Evolutionary conservation across 2,888 invertebrate genomes (phyloP).

Genomic region (Subacronicta megacephala): DNA sequence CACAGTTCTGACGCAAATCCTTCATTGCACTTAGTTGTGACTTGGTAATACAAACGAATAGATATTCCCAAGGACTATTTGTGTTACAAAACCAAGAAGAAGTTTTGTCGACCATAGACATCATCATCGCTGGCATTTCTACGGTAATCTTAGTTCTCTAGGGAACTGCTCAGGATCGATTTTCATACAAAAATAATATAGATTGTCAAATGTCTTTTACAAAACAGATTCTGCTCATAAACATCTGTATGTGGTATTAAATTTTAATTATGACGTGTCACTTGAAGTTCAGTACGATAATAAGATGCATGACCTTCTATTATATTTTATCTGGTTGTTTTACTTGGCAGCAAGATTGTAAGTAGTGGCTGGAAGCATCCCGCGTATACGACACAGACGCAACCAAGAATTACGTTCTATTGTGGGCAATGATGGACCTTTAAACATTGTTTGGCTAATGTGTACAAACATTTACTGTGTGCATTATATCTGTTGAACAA

Average conservation of each 20-base stretch:
- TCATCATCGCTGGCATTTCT: too few relatives aligned
- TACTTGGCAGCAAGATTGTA: constrained; percentile 22
- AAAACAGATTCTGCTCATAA: too few relatives aligned
- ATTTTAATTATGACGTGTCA: too few relatives aligned
- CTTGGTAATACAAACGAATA: constrained; percentile 41
- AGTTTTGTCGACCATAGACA: too few relatives aligned
- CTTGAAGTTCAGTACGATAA: background rate
- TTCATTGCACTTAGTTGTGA: constrained; percentile 41
- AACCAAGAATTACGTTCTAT: constrained; percentile 24
- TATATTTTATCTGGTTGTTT: background rate
- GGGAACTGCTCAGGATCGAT: too few relatives aligned
- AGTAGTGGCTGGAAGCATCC: constrained; percentile 10
- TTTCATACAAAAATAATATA: too few relatives aligned
- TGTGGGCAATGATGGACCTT: constrained; percentile 23
- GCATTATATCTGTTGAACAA: constrained; percentile 38
- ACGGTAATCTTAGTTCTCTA: too few relatives aligned
- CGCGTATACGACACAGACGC: constrained; percentile 19
- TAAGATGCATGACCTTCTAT: background rate
- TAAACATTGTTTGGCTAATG: constrained; percentile 21
- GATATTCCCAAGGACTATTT: constrained; percentile 16
- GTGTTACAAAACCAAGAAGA: too few relatives aligned
- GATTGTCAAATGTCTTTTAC: too few relatives aligned
- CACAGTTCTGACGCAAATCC: constrained; percentile 28
- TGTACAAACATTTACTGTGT: constrained; percentile 32
- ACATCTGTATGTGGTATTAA: background rate